phyloP scores from a whole-genome alignment of 2,797 vertebrate species.

The Sciurus carolinensis region DNA sequence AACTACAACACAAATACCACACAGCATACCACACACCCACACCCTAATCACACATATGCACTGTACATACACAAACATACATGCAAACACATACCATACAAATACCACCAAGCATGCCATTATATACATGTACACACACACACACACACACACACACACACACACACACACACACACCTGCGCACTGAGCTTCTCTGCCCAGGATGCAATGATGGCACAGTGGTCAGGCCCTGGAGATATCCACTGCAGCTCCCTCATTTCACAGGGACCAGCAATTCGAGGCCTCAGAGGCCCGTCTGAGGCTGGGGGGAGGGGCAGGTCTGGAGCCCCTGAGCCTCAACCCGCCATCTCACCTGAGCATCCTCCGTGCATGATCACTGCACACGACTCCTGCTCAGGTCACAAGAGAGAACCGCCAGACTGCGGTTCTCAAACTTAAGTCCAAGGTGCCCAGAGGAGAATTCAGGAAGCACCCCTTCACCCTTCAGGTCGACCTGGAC shows the following conservation, averaged over 20 bases:
- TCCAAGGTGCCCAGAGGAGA: not conserved
- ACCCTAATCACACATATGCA: no score
- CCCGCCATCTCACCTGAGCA: accelerated
- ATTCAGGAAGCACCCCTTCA: no score
- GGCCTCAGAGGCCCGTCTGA: not conserved
- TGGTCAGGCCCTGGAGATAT: not conserved
- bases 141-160: not conserved
- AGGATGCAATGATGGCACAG: not conserved
- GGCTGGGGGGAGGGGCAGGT: not conserved
- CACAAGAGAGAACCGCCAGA: not conserved
- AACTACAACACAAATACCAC: not conserved
- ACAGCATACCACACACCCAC: not conserved
- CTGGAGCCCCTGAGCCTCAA: not conserved
- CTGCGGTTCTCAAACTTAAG: not conserved
- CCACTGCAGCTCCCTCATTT: not conserved
- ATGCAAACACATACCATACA: no score
- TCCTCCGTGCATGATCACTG: not conserved
- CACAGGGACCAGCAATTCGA: accelerated
- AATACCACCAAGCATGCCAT: not conserved
- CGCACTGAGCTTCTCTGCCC: not conserved
- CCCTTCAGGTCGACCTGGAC: not conserved
- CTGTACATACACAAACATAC: not conserved
- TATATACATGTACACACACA: not conserved
- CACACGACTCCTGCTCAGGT: no score
- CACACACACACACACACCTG: not conserved